These are phyloP conservation scores for Urosaurus nigricauda DNA, from an alignment of 2,797 vertebrate genomes.

Conservation along the genomic window DNA sequence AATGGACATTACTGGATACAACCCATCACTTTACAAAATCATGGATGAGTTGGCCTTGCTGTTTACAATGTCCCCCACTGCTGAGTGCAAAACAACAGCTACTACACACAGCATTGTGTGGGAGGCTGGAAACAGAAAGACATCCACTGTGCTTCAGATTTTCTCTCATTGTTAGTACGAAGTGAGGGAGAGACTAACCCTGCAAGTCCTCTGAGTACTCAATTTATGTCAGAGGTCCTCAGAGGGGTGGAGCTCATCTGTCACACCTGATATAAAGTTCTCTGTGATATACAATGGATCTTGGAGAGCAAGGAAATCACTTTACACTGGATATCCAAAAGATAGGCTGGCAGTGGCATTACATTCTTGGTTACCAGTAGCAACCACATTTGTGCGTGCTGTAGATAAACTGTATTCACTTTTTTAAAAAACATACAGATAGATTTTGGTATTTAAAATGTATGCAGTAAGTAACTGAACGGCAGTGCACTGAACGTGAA, in stretches of 20 bases:
- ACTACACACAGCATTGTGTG: neutral
- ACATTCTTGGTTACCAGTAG: neutral
- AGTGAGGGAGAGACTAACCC: neutral
- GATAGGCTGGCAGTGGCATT: neutral
- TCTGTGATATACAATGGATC: neutral
- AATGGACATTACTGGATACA: neutral
- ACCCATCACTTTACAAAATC: neutral
- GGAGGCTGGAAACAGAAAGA: neutral
- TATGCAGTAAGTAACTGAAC: neutral
- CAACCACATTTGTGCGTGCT: neutral
- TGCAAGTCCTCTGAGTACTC: neutral
- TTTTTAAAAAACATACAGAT: neutral
- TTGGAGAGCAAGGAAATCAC: neutral
- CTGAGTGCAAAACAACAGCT: neutral
- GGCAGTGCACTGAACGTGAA: neutral
- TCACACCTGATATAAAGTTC: neutral
- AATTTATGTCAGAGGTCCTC: neutral
- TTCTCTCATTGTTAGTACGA: neutral
- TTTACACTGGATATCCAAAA: neutral
- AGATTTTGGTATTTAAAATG: slow-evolving; percentile 6
- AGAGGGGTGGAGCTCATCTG: neutral
- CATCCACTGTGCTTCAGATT: neutral
- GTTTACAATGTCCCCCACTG: neutral
- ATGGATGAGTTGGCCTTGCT: neutral
- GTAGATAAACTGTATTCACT: neutral